A percentile compares a stretch with the other conserved stretches of the same genome.
Conservation (phyloP, 2,888 invertebrate species). For the Stenurella melanura region DNA sequence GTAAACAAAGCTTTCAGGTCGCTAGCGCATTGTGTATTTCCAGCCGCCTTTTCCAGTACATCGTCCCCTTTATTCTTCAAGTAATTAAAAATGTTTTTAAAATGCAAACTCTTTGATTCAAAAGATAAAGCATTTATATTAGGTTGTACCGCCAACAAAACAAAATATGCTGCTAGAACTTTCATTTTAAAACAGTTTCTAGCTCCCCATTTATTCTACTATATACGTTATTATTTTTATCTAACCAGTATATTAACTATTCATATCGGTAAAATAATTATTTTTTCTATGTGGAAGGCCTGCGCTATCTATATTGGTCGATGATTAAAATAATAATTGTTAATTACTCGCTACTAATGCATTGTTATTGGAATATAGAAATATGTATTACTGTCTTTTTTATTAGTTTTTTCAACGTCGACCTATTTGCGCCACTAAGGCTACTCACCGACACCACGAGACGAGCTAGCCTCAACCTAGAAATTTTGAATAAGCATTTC, state of each 20-base stretch:
- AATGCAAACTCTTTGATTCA: not conserved
- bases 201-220: not conserved
- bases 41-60: conserved; percentile 52
- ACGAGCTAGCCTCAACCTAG: no score
- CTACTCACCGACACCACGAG: no score
- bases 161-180: not conserved
- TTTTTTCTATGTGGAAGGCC: not conserved
- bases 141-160: not conserved
- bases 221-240: not conserved
- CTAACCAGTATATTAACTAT: not conserved
- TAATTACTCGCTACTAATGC: not conserved
- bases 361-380: not conserved
- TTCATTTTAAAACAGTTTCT: not conserved
- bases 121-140: not conserved
- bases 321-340: not conserved
- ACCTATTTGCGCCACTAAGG: no score
- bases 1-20: conserved; percentile 53
- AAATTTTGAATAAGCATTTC: no score
- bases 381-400: not conserved
- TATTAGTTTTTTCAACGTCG: no score
- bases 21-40: conserved; percentile 55
- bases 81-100: not conserved
- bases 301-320: not conserved
- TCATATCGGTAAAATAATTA: not conserved
- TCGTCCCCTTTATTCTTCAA: conserved; percentile 46